Conservation (phyloP, 2,888 invertebrate species). For the Pandemis corylana region DNA sequence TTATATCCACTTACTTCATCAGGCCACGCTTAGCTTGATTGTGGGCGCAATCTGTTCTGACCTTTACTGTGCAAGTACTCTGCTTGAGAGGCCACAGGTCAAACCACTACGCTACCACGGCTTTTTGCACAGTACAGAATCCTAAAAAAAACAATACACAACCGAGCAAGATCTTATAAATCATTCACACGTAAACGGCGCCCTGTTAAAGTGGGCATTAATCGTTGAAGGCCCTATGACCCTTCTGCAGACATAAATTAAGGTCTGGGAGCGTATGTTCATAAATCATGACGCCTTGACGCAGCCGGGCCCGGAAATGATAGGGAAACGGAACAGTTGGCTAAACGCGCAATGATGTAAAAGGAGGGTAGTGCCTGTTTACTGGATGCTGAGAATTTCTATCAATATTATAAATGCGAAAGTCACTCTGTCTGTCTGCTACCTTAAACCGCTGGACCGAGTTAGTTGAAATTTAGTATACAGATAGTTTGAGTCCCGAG, state of each 20-base stretch:
- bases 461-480: too few species aligned
- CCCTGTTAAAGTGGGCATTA: conserved; percentile 30
- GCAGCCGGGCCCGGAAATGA: conserved; percentile 2
- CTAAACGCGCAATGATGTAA: background rate
- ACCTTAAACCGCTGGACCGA: too few species aligned
- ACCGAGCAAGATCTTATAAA: background rate
- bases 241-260: conserved; percentile 38
- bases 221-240: conserved; percentile 33
- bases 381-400: background rate
- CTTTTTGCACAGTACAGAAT: too few species aligned
- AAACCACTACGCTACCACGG: too few species aligned
- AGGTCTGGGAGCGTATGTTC: conserved; percentile 23
- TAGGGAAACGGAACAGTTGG: background rate
- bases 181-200: conserved; percentile 22
- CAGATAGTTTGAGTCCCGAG: too few species aligned
- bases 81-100: too few species aligned
- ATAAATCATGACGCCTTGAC: conserved; percentile 36
- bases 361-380: background rate
- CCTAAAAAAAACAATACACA: background rate
- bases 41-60: too few species aligned
- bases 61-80: too few species aligned
- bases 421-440: too few species aligned
- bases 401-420: too few species aligned
- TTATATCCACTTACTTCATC: too few species aligned
- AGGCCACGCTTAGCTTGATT: too few species aligned